Percentiles rank a stretch among this genome's conserved stretches.
Conservation (phyloP, 2,113 vertebrate genomes). For the Coregonus clupeaformis region DNA sequence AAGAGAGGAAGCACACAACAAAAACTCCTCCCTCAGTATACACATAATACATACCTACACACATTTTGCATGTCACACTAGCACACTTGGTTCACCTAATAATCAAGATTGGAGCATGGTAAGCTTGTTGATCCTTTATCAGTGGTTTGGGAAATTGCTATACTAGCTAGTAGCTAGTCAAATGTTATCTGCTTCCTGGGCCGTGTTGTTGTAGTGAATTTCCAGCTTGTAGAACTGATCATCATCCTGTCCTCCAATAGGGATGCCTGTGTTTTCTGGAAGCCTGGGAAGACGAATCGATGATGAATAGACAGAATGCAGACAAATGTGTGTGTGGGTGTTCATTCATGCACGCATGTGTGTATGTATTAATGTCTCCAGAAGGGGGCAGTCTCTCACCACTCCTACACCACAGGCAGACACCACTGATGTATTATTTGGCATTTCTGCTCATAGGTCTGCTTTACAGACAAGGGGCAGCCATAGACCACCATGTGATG, state of each 20-base stretch:
- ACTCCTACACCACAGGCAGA: slow-evolving; percentile 79
- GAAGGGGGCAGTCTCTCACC: slow-evolving; percentile 63
- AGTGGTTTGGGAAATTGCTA: too few species aligned
- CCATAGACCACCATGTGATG: slow-evolving; percentile 80
- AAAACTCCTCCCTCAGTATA: too few species aligned
- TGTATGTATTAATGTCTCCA: background rate
- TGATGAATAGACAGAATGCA: background rate
- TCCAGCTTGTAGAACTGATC: slow-evolving; percentile 72
- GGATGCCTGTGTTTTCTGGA: slow-evolving; percentile 66
- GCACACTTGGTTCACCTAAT: too few species aligned
- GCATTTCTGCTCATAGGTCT: slow-evolving; percentile 62
- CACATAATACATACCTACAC: too few species aligned
- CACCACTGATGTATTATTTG: slow-evolving; percentile 66
- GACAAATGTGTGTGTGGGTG: background rate
- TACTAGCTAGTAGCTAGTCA: too few species aligned
- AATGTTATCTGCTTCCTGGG: slow-evolving; percentile 59
- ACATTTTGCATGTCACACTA: too few species aligned
- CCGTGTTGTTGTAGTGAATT: slow-evolving; percentile 82
- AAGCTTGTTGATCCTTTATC: too few species aligned
- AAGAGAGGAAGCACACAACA: too few species aligned
- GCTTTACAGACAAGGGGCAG: slow-evolving; percentile 65
- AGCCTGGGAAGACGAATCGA: slow-evolving; percentile 18
- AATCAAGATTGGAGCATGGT: too few species aligned
- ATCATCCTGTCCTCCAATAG: slow-evolving; percentile 39
- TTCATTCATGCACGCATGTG: background rate